Conservation (phyloP, 2,888 invertebrate genomes). For the Andrena bucephala region DNA sequence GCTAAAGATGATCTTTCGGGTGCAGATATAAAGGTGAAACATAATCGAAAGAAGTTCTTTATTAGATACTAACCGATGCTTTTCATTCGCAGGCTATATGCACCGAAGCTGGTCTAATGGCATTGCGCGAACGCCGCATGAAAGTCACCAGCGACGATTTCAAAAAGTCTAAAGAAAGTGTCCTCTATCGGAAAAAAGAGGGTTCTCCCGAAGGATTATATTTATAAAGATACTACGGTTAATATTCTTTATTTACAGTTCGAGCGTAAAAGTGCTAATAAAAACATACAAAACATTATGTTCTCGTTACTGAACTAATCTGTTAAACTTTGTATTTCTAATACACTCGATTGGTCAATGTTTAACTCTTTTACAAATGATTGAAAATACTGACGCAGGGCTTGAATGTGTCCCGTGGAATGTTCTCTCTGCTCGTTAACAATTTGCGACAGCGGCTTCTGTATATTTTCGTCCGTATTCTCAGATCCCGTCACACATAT, state of each 20-base stretch:
- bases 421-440: constrained; percentile 77
- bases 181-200: constrained; percentile 99
- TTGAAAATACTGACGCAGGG: constrained; percentile 76
- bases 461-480: constrained; percentile 3
- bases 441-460: constrained; percentile 72
- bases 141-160: constrained; percentile 99
- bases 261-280: constrained; percentile 49
- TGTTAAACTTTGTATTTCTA: constrained; percentile 10
- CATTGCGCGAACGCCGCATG: constrained; percentile 98
- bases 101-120: constrained; percentile 99
- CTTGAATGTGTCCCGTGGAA: constrained; percentile 72
- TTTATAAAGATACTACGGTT: constrained; percentile 88
- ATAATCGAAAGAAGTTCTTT: background rate
- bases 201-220: constrained; percentile 99
- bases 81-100: constrained; percentile 93
- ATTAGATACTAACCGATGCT: constrained; percentile 3
- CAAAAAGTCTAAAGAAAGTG: constrained; percentile 99
- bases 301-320: constrained; percentile 23
- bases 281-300: constrained; percentile 34
- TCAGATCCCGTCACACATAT: constrained; percentile 73
- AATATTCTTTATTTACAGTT: constrained; percentile 64
- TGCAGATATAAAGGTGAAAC: constrained; percentile 94
- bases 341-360: constrained; percentile 30
- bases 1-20: constrained; percentile 99
- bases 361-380: constrained; percentile 66